phyloP scores from a whole-genome alignment of 2,888 invertebrate species.

The Calameuta pallipes region DNA sequence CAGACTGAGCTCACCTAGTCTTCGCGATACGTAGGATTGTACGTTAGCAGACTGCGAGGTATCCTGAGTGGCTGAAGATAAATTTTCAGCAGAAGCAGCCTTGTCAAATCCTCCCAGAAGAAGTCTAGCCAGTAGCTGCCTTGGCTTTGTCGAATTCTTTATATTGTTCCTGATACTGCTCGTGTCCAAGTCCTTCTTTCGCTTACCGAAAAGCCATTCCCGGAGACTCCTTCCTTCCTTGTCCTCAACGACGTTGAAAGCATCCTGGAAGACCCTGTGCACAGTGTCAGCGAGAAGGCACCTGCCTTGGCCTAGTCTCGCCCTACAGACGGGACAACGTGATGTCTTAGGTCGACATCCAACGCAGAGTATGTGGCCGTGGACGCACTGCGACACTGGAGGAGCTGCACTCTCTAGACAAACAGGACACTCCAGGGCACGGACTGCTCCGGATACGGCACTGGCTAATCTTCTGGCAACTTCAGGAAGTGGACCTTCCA shows the following conservation, averaged over 20 bases:
- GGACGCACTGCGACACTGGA: conserved; percentile 73
- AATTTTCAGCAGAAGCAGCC: conserved; percentile 58
- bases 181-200: conserved; percentile 1
- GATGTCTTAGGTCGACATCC: conserved; percentile 70
- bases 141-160: not conserved
- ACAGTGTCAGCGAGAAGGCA: conserved; percentile 60
- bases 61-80: conserved; percentile 29
- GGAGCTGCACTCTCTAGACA: conserved; percentile 74
- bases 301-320: conserved; percentile 62
- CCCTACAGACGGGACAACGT: conserved; percentile 73
- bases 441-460: conserved; percentile 55
- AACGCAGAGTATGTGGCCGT: conserved; percentile 73
- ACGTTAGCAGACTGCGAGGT: conserved; percentile 19
- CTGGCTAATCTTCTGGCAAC: conserved; percentile 55
- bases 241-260: conserved; percentile 41
- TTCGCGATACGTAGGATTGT: conserved; percentile 8
- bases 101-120: conserved; percentile 44
- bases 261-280: conserved; percentile 54
- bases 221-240: conserved; percentile 24
- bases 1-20: conserved; percentile 30
- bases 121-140: conserved; percentile 24
- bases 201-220: conserved; percentile 30
- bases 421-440: conserved; percentile 72
- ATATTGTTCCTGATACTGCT: not conserved
- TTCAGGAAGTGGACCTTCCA: conserved; percentile 58